These are phyloP conservation scores for Leptodactylus fallax DNA, from an alignment of 2,797 vertebrate species.

Conservation along the genomic window DNA sequence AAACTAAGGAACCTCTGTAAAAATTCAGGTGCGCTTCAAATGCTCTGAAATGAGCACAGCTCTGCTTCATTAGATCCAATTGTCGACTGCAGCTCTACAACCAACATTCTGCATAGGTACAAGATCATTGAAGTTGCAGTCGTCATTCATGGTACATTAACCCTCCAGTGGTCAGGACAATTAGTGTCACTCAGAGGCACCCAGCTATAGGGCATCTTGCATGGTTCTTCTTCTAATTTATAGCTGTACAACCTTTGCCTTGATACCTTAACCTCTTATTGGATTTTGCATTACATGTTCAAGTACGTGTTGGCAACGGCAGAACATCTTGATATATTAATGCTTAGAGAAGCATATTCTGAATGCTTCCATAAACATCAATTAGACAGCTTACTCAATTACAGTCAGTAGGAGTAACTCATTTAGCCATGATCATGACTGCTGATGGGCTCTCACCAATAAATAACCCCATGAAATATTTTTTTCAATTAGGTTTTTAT, in stretches of 20 bases:
- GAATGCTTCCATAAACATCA: constrained; percentile 54
- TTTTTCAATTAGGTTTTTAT: background rate
- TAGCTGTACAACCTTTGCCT: constrained; percentile 33
- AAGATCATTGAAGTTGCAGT: background rate
- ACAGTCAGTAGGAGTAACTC: constrained; percentile 43
- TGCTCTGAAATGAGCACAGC: background rate
- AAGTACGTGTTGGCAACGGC: constrained; percentile 19
- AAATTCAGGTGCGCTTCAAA: background rate
- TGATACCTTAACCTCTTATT: constrained; percentile 41
- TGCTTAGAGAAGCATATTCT: constrained; percentile 48
- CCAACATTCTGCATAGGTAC: background rate
- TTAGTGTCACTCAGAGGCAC: constrained; percentile 31
- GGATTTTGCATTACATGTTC: constrained; percentile 38
- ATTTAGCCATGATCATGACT: constrained; percentile 33
- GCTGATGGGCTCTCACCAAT: constrained; percentile 18
- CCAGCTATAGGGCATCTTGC: constrained; percentile 1
- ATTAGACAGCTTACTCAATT: constrained; percentile 41
- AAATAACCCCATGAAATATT: constrained; percentile 33
- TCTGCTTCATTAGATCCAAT: background rate
- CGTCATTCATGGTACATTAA: constrained; percentile 43
- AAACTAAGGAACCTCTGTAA: background rate
- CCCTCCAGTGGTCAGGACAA: constrained; percentile 26
- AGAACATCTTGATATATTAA: constrained; percentile 34
- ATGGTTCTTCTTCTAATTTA: constrained; percentile 31
- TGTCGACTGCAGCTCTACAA: background rate